Evolutionary conservation across 2,113 vertebrate species (phyloP).

Genomic region (Paramisgurnus dabryanus): DNA sequence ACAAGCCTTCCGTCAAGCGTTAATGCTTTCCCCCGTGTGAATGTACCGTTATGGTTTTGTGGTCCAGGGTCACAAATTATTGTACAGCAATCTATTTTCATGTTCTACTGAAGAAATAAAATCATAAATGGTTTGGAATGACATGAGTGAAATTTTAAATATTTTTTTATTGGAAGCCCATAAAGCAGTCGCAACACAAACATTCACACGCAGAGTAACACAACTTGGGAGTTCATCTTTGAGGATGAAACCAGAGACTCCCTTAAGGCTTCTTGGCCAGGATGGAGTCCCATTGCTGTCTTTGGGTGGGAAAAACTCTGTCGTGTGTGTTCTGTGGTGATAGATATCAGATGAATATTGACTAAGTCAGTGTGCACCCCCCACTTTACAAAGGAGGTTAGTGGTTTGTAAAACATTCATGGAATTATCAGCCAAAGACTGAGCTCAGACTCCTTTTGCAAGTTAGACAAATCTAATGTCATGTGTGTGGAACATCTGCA

Average conservation of each 20-base stretch:
- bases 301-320: constrained; percentile 24
- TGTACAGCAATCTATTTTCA: too few relatives aligned
- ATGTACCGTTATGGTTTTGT: too few relatives aligned
- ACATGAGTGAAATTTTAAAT: too few relatives aligned
- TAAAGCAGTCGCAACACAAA: neutral
- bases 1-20: too few relatives aligned
- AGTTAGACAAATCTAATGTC: constrained; percentile 5
- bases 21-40: too few relatives aligned
- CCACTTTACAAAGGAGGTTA: neutral
- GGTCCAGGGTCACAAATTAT: too few relatives aligned
- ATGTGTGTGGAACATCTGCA: neutral
- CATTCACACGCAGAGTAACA: constrained; percentile 1
- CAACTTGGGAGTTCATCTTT: constrained; percentile 17
- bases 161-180: neutral
- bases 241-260: constrained; percentile 30
- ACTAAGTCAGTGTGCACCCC: constrained; percentile 22
- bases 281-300: constrained; percentile 10
- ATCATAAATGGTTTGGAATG: too few relatives aligned
- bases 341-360: constrained; percentile 31
- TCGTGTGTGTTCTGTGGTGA: constrained; percentile 6
- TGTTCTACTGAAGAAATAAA: too few relatives aligned
- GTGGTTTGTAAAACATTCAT: constrained; percentile 31
- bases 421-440: constrained; percentile 16
- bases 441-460: neutral
- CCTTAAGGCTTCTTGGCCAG: constrained; percentile 7